Evolutionary conservation across 2,113 vertebrate genomes (phyloP).

Genomic region (Upupa epops): DNA sequence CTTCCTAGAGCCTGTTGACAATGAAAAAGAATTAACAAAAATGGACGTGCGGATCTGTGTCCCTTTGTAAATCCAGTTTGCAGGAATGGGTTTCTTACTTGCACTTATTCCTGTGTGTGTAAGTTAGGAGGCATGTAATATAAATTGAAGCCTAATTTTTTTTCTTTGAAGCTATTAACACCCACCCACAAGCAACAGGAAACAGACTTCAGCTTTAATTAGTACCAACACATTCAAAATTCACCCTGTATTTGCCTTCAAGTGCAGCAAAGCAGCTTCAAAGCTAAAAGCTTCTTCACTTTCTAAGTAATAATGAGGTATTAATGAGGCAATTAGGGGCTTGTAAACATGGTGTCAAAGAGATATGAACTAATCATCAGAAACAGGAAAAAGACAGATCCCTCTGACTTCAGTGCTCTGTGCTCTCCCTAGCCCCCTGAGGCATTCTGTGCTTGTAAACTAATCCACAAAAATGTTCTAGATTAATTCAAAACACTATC

Average conservation of each 20-base stretch:
- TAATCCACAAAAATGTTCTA: conserved; percentile 71
- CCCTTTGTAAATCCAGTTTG: not conserved
- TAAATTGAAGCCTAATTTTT: conserved; percentile 54
- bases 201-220: conserved; percentile 73
- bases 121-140: not conserved
- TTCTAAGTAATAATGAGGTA: conserved; percentile 74
- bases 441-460: conserved; percentile 66
- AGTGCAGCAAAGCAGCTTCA: conserved; percentile 64
- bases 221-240: conserved; percentile 61
- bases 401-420: conserved; percentile 55
- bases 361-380: conserved; percentile 72
- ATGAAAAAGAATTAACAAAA: not conserved
- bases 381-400: conserved; percentile 70
- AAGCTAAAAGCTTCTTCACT: conserved; percentile 70
- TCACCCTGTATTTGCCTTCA: conserved; percentile 63
- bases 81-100: not conserved
- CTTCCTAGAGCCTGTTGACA: not conserved
- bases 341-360: conserved; percentile 73
- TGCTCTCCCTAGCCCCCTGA: conserved; percentile 32
- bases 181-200: conserved; percentile 69
- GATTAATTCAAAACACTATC: conserved; percentile 70
- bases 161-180: conserved; percentile 68
- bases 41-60: not conserved
- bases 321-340: conserved; percentile 75
- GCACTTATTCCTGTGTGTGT: not conserved